These are phyloP conservation scores for Catharus minimus DNA, from an alignment of 2,113 vertebrate genomes.

Conservation along the genomic window DNA sequence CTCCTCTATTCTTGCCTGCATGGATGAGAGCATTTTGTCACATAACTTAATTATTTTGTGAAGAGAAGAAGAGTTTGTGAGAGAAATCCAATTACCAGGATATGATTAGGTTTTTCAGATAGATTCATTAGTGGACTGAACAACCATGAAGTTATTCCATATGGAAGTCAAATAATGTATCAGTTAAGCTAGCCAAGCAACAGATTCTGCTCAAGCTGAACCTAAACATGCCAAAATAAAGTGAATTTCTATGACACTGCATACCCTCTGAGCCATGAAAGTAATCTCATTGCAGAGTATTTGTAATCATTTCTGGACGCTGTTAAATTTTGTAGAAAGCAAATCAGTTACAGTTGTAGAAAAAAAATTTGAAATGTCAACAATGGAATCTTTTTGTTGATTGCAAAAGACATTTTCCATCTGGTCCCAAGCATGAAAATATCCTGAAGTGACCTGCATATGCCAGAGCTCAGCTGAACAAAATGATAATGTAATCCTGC, in stretches of 20 bases:
- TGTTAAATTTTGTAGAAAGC: slow-evolving; percentile 55
- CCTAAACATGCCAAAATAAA: neutral
- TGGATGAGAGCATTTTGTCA: neutral
- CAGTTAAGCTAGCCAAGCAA: neutral
- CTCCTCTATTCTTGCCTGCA: neutral
- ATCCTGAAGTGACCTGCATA: slow-evolving; percentile 58
- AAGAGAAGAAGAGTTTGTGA: neutral
- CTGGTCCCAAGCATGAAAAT: slow-evolving; percentile 54
- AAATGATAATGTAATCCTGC: slow-evolving; percentile 3
- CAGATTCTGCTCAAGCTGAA: neutral
- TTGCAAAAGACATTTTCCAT: slow-evolving; percentile 62
- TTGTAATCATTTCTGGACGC: slow-evolving; percentile 55
- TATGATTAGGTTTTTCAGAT: neutral
- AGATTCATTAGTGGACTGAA: neutral
- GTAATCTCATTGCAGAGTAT: slow-evolving; percentile 51
- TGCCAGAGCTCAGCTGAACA: slow-evolving; percentile 3
- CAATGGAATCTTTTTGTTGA: slow-evolving; percentile 49
- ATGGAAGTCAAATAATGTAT: neutral
- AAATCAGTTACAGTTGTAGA: slow-evolving; percentile 62
- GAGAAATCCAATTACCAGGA: neutral
- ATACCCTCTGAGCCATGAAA: slow-evolving; percentile 33
- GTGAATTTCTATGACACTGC: slow-evolving; percentile 43
- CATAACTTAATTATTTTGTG: neutral
- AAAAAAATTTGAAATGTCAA: slow-evolving; percentile 50
- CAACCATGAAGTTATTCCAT: neutral